Evolutionary conservation across 2,113 vertebrate genomes (phyloP).

Genomic region (Neotoma lepida): DNA sequence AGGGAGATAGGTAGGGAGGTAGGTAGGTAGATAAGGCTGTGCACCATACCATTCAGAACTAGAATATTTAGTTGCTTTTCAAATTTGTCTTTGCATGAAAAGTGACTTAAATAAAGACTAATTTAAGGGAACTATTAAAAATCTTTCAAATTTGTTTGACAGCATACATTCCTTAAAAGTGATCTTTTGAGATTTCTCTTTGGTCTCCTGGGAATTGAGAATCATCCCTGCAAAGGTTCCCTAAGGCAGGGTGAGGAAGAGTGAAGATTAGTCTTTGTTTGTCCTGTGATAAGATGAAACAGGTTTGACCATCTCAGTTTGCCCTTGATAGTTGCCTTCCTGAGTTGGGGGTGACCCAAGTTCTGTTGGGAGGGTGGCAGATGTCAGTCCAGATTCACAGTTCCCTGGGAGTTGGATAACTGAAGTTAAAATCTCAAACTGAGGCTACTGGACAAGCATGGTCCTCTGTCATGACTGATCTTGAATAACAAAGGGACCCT

Average conservation of each 20-base stretch:
- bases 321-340: not conserved
- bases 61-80: slow-evolving; percentile 39
- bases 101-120: slow-evolving; percentile 31
- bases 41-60: not conserved
- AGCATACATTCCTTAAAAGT: slow-evolving; percentile 11
- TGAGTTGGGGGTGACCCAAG: not conserved
- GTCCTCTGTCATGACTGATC: slow-evolving; percentile 2
- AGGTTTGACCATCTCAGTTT: not conserved
- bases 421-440: slow-evolving; percentile 6
- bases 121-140: slow-evolving; percentile 19
- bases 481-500: slow-evolving; percentile 17
- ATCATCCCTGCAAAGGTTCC: not conserved
- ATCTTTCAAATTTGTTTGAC: not conserved
- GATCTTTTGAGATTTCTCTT: not conserved
- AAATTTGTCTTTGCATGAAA: slow-evolving; percentile 23
- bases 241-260: not conserved
- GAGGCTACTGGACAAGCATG: not conserved
- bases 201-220: not conserved
- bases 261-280: not conserved
- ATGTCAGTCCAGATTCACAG: not conserved
- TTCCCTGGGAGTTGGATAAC: not conserved
- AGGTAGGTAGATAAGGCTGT: not conserved
- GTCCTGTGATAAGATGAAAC: not conserved
- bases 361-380: not conserved
- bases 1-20: no score